These are phyloP conservation scores for Meandrusa payeni DNA, from an alignment of 2,888 invertebrate genomes.

Conservation along the genomic window DNA sequence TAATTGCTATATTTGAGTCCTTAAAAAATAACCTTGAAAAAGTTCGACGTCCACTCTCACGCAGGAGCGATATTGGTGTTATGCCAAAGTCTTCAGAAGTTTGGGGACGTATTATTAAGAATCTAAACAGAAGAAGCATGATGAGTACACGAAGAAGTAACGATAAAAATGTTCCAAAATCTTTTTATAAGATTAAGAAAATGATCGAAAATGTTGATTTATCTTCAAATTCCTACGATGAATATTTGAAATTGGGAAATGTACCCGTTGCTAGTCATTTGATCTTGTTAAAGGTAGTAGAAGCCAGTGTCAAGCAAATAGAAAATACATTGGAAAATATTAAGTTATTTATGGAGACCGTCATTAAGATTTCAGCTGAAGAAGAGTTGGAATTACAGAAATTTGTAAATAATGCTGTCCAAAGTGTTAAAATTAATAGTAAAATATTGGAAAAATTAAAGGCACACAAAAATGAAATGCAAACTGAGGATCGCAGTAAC, in stretches of 20 bases:
- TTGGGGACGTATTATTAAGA: constrained; percentile 60
- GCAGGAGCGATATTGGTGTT: constrained; percentile 38
- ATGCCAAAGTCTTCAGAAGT: constrained; percentile 56
- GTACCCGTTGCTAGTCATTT: constrained; percentile 46
- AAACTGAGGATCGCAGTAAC: background rate
- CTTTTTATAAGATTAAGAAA: constrained; percentile 44
- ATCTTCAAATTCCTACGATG: constrained; percentile 47
- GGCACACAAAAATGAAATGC: constrained; percentile 27
- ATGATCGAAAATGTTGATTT: constrained; percentile 44
- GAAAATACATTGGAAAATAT: constrained; percentile 43
- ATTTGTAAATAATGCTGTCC: constrained; percentile 45
- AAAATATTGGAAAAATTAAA: constrained; percentile 40
- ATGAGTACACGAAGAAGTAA: constrained; percentile 41
- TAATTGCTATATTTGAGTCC: constrained; percentile 46
- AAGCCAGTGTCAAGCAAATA: constrained; percentile 44
- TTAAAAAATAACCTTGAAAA: constrained; percentile 46
- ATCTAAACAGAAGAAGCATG: constrained; percentile 38
- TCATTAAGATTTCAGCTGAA: constrained; percentile 34
- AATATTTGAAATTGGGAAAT: constrained; percentile 38
- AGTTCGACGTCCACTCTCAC: constrained; percentile 30
- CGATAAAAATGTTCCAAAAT: constrained; percentile 34
- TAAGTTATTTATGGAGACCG: constrained; percentile 32
- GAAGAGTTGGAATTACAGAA: constrained; percentile 40
- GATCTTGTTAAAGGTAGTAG: constrained; percentile 51
- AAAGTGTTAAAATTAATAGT: constrained; percentile 42